Evolutionary conservation across 2,888 invertebrate species (phyloP).

Genomic region (Eledona agricola): DNA sequence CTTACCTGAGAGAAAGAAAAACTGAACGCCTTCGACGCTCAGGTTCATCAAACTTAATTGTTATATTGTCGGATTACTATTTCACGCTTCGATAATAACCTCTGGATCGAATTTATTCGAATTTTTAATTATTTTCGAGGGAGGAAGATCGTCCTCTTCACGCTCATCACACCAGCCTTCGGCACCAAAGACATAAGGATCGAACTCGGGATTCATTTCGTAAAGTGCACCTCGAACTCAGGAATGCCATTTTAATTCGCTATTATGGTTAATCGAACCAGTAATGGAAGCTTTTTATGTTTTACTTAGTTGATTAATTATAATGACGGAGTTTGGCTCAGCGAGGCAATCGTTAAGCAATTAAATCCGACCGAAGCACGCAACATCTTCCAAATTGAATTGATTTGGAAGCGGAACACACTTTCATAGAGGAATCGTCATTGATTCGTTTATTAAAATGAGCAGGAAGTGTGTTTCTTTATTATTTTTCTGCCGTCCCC

Average conservation of each 20-base stretch:
- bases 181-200: neutral
- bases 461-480: conserved; percentile 25
- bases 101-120: conserved; percentile 33
- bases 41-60: conserved; percentile 46
- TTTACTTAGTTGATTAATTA: conserved; percentile 30
- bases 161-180: conserved; percentile 11
- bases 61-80: conserved; percentile 42
- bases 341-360: conserved; percentile 18
- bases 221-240: conserved; percentile 8
- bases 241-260: conserved; percentile 30
- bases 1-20: conserved; percentile 38
- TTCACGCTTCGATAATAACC: conserved; percentile 43
- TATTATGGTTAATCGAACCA: conserved; percentile 14
- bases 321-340: conserved; percentile 24
- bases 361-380: conserved; percentile 24
- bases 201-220: conserved; percentile 15
- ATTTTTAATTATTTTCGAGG: conserved; percentile 31
- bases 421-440: conserved; percentile 11
- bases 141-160: conserved; percentile 15
- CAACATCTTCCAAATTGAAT: conserved; percentile 20
- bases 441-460: conserved; percentile 8
- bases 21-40: conserved; percentile 16
- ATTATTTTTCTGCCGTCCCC: conserved; percentile 17
- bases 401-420: neutral
- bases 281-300: conserved; percentile 17